Evolutionary conservation across 2,888 invertebrate genomes (phyloP).

Genomic region (Lasioglossum zephyrum): DNA sequence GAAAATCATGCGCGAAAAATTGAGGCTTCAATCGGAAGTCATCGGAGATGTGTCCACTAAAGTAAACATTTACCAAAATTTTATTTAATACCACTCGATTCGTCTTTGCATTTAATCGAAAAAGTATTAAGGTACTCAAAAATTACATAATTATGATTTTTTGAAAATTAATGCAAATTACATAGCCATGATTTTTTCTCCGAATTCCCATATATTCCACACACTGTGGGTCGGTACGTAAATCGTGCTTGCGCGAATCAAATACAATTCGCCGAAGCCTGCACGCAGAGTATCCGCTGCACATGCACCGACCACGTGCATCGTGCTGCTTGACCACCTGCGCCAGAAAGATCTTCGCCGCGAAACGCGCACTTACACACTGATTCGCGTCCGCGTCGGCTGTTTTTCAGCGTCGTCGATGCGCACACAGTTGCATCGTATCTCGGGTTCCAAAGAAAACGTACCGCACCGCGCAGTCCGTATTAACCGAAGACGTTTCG

Average conservation of each 20-base stretch:
- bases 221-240: constrained; percentile 15
- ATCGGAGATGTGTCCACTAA: too few species aligned
- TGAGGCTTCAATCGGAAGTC: too few species aligned
- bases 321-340: constrained; percentile 67
- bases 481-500: background rate
- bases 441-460: constrained; percentile 1
- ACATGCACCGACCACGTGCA: constrained; percentile 65
- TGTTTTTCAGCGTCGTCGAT: background rate
- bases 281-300: constrained; percentile 23
- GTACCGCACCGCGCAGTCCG: background rate
- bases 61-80: too few species aligned
- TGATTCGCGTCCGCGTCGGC: background rate
- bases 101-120: too few species aligned
- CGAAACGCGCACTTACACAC: constrained; percentile 19
- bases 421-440: background rate
- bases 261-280: constrained; percentile 54
- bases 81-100: too few species aligned
- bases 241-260: constrained; percentile 57
- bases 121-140: too few species aligned
- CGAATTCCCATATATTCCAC: too few species aligned
- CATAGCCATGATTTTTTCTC: too few species aligned
- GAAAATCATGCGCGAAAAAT: too few species aligned
- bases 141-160: too few species aligned
- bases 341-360: constrained; percentile 66
- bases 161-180: too few species aligned